Evolutionary conservation across 2,888 invertebrate species (phyloP), one percentile per base, ranked within the genome.

Genomic region (Strigamia maritima): DNA sequence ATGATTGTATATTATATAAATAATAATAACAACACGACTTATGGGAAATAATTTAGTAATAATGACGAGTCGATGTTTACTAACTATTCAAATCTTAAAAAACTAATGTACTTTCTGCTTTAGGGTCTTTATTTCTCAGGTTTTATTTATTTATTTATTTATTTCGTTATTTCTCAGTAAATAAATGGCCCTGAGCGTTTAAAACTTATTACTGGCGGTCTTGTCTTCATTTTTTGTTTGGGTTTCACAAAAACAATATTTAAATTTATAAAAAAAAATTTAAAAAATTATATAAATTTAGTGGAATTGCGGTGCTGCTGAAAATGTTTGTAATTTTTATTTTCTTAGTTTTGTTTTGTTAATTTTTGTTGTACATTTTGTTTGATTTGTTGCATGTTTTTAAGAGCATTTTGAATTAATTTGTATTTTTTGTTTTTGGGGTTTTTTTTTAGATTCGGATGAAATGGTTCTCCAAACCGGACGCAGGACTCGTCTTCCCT

Each of bases 401-500:
- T 2, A 19, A 49, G n/a, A 6, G 2, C n/a, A 49, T 19, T 49
- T 49, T 49, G 19, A 10, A 19, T 7, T 49, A 4, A 12, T 24
- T 65, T 44, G 6, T 7, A 65, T 24, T 65, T 65, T 65, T 65
- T n/a, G 19, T 65, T 22, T n/a, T n/a, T n/a, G n/a, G n/a, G 2
- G 19, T 24, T 65, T 22, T 2, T n/a, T 65, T 60, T 12, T 60
- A 65, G 60, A 65, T 65, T 65, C 12, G 60, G 60, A 65, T 24
- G 60, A 65, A 12, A 10, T 65, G 22, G 14, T n/a, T 7, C 24
- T 19, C 2, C 60, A 65, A 81, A 88, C 89, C 35, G 88, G 89
- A 54, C 89, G 93, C 0, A 88, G 94, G 81, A 90, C 91, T 4
- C 89, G 90, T 54, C 88, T 94, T 79, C 93, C 94, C 0, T 88